Evolutionary conservation across 1,140 invertebrate species (phyloP).

Genomic region (Trachymyrmex septentrionalis): DNA sequence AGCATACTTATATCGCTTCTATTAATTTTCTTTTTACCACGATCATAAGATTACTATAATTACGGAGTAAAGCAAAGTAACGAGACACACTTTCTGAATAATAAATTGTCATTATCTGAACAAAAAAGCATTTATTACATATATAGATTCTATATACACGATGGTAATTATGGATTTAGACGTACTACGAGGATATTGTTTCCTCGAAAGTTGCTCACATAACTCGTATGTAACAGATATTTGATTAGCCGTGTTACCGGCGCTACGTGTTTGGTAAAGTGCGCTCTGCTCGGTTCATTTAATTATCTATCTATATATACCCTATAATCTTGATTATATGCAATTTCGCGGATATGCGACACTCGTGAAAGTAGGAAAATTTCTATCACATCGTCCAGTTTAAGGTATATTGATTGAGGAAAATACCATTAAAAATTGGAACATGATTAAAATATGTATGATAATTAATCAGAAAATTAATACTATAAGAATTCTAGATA

Average conservation of each 20-base stretch:
- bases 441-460: neutral
- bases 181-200: conserved; percentile 36
- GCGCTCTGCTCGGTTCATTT: conserved; percentile 49
- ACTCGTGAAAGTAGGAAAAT: conserved; percentile 37
- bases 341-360: conserved; percentile 19
- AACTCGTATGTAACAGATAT: conserved; percentile 63
- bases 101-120: conserved; percentile 7
- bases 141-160: neutral
- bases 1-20: neutral
- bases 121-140: conserved; percentile 9
- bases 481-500: neutral
- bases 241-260: conserved; percentile 61
- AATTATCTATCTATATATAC: conserved; percentile 32
- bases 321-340: conserved; percentile 38
- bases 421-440: neutral
- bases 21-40: neutral
- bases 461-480: neutral
- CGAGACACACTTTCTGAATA: neutral
- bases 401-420: neutral
- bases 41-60: conserved; percentile 1
- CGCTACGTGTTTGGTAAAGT: conserved; percentile 43
- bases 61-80: neutral
- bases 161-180: conserved; percentile 13
- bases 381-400: neutral
- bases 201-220: conserved; percentile 63